Evolutionary conservation across 2,888 invertebrate genomes (phyloP), one percentile per base, ranked within the genome.

Genomic region (Griposia aprilina): DNA sequence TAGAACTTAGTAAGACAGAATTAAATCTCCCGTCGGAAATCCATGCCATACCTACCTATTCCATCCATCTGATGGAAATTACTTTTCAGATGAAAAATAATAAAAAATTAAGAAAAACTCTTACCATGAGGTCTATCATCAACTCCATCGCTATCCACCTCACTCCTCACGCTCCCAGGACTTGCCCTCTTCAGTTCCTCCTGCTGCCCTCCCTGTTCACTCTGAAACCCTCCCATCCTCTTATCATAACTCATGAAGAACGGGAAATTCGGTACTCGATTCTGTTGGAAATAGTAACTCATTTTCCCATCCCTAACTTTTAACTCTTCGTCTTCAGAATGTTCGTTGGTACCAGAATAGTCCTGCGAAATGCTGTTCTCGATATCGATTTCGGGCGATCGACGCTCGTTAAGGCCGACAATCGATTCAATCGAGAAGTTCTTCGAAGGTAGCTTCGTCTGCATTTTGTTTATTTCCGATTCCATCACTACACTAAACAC

Each of bases 401-500:
- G 89, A 2, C 95, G 88, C 30, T 95, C 93, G 76, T 90, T 94
- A 8, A 96, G 86, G 0, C 97, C 97, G 0, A 97, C 97, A 72
- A 97, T 96, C 57, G 97, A 97, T 93, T 97, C 97, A n/a, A 97
- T 97, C 0, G 97, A 97, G 90, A 97, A 97, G 78, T 97, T 97
- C 85, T 97, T 97, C 48, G 97, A 97, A 68, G 97, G 97, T 45
- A 96, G 92, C 86, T 96, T 96, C 7, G 96, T 96, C 74, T 93
- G 93, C 92, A 95, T 94, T 88, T 95, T 96, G 85, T 93, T 95
- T 63, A 94, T 94, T 88, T 97, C 96, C 74, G 96, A 95, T 89
- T 97, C 96, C 96, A 97, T 96, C 85, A 86, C 91, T 89, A 86
- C 85, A 87, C 88, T 77, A 86, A 60, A 81, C 90, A 90, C 89